Evolutionary conservation across 2,113 vertebrate species (phyloP), one percentile per base, ranked within the genome.

Genomic region (Tyto alba): DNA sequence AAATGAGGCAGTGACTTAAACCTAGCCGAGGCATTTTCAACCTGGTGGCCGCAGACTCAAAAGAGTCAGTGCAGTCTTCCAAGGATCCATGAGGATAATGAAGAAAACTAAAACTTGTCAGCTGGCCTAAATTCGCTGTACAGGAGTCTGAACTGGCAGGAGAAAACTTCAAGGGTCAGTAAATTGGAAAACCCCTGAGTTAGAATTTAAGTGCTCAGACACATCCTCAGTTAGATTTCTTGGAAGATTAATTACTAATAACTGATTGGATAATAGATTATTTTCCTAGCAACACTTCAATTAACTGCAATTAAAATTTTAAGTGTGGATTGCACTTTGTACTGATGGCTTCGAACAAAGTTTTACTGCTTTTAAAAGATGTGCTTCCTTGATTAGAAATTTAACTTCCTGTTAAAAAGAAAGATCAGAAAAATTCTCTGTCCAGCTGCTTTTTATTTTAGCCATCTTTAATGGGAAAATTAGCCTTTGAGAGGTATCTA

Each of bases 371-470:
- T 88, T 55, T 17, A 73, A 22, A 92, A 69, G 50, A 32, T 55
- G 40, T 38, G 57, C 34, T 80, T 76, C 94, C 91, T 60, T 75
- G 38, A 64, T 85, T 78, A 57, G 87, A 89, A 53, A 34, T 16
- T 53, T 22, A 73, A 60, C 41, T 82, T 77, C 32, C 30, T 27
- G 9, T 64, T 88, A 36, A 78, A 76, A 84, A 71, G 50, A 38
- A 81, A 80, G 26, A 36, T 21, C 6, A 43, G 62, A 48, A 91
- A 50, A 73, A 30, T 47, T 68, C 8, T 81, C 29, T 74, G 59
- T 71, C 75, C 74, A 90, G 76, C 76, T 94, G 43, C 87, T 86
- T 94, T 97, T 97, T 93, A 92, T 93, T 90, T 89, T 96, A 93
- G 52, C 86, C 32, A 0, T 57, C n/a, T 85, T 91, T 88, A 87